Conservation (phyloP, 1,140 invertebrate genomes). For the Drosophila ananassae region DNA sequence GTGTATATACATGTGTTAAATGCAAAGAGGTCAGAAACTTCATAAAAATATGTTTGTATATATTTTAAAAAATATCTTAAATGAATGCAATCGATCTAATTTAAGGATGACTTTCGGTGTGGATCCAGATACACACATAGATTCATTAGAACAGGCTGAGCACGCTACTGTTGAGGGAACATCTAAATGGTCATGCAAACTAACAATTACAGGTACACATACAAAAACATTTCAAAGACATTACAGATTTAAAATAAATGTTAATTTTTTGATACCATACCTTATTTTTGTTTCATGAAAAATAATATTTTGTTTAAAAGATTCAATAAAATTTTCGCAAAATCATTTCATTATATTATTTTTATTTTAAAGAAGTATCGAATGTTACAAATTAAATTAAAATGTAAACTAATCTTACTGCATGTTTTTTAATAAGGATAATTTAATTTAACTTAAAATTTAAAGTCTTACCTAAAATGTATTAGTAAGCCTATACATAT, state of each 20-base stretch:
- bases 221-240: conserved; percentile 42
- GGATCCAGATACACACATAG: conserved; percentile 99
- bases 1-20: conserved; percentile 3
- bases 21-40: conserved; percentile 12
- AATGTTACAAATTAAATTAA: too few relatives aligned
- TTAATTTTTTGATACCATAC: not conserved
- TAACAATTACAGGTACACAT: conserved; percentile 97
- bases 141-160: conserved; percentile 99
- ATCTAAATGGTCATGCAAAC: conserved; percentile 99
- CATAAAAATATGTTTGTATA: not conserved
- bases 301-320: too few relatives aligned
- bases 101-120: conserved; percentile 97
- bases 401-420: too few relatives aligned
- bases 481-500: too few relatives aligned
- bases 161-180: conserved; percentile 99
- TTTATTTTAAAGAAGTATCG: too few relatives aligned
- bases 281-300: not conserved
- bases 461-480: too few relatives aligned
- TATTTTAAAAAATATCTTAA: conserved; percentile 15
- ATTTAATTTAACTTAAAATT: too few relatives aligned
- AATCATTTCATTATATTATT: too few relatives aligned
- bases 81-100: conserved; percentile 58
- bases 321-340: not conserved
- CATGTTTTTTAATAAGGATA: too few relatives aligned
- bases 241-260: conserved; percentile 6